A percentile compares a stretch with the other conserved stretches of the same genome.
These are phyloP conservation scores for Cerceris ruficornis DNA, from an alignment of 2,888 invertebrate genomes.

Conservation along the genomic window DNA sequence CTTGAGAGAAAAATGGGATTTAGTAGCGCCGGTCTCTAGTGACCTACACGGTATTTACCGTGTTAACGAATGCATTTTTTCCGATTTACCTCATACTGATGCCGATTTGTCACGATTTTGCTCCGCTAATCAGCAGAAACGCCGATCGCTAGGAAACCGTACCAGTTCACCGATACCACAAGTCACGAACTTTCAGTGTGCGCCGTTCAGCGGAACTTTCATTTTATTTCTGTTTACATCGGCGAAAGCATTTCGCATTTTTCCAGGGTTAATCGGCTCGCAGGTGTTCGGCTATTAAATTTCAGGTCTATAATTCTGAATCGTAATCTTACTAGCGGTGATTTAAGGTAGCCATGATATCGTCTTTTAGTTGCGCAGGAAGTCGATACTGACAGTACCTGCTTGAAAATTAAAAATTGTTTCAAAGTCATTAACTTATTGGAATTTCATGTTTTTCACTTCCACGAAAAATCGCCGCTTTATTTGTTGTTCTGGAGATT, in stretches of 20 bases:
- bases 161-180: slow-evolving; percentile 15
- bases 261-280: slow-evolving; percentile 35
- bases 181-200: slow-evolving; percentile 10
- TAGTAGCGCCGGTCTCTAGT: no score
- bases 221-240: neutral
- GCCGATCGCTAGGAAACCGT: slow-evolving; percentile 22
- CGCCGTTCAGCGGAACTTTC: neutral
- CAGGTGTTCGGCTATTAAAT: slow-evolving; percentile 43
- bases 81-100: no score
- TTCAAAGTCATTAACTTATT: slow-evolving; percentile 7
- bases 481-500: no score
- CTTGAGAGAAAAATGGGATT: no score
- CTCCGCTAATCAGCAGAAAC: slow-evolving; percentile 13
- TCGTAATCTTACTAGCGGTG: slow-evolving; percentile 26
- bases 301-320: slow-evolving; percentile 18
- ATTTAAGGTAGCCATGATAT: slow-evolving; percentile 38
- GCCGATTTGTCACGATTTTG: no score
- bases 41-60: no score
- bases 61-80: no score
- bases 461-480: no score
- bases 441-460: slow-evolving; percentile 30
- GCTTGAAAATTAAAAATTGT: slow-evolving; percentile 30
- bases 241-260: slow-evolving; percentile 25
- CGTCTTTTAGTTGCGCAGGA: slow-evolving; percentile 48
- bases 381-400: slow-evolving; percentile 33